Base-by-base conservation (phyloP, 2,888 invertebrate species). In the Notodonta ziczac region DNA sequence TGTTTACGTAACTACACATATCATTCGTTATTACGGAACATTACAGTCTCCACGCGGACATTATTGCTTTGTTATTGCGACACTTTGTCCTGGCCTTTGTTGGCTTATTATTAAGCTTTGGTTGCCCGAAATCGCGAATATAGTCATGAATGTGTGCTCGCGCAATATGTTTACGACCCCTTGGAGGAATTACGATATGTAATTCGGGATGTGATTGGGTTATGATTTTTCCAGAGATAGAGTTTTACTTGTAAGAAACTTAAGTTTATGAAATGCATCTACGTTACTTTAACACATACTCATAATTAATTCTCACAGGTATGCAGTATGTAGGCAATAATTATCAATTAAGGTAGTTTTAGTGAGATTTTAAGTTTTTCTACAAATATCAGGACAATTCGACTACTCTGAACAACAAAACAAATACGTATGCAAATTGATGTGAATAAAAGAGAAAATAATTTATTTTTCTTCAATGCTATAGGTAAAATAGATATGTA, bases 1-100 rank as follows among this genome's bases (percentile, higher is more conserved):
- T 71, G 77, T 76, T 78, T 77, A 76, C 79, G 67, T 74, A 81
- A 79, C 77, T 66, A 68, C 70, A 73, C 74, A 74, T 77, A 74
- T 76, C 73, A 60, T 65, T 62, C 65, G 69, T 72, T 74, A 63
- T 69, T 66, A 71, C 62, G 48, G 54, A 56, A 67, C 67, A 62
- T 77, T 66, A 72, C 69, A 57, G 67, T 66, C 70, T 67, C 61
- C 67, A 63, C 53, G 54, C 59, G 66, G 65, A 70, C 71, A 77
- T 74, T 74, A 74, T 73, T 76, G 69, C 76, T 75, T 78, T 78
- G 82, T 78, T 79, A 77, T 74, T 69, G 70, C 73, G 66, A 70
- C 80, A 80, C 73, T 77, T 72, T 74, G 66, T 74, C 63, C 71
- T 64, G 64, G 61, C 60, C 61, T 66, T 57, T 68, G 62, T 64